phyloP scores from a whole-genome alignment of 2,888 invertebrate species.

The Conomelus anceps region DNA sequence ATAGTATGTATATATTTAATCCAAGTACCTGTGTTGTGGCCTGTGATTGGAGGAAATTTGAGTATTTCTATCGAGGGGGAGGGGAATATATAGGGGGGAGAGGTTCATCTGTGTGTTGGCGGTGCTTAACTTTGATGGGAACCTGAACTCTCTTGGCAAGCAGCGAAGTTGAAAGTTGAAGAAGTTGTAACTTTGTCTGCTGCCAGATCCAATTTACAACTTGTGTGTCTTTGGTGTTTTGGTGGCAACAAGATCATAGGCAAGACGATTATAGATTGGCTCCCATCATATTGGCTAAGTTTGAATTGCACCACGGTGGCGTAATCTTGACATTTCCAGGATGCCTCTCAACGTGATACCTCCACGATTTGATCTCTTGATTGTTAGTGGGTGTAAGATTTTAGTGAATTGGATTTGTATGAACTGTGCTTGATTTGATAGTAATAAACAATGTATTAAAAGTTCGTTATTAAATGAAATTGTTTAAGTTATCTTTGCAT shows the following conservation, averaged over 20 bases:
- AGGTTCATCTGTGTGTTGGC: neutral
- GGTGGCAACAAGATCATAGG: neutral
- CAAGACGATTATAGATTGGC: neutral
- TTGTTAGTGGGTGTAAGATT: neutral
- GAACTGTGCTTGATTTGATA: too few relatives aligned
- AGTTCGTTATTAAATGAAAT: too few relatives aligned
- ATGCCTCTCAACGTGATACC: neutral
- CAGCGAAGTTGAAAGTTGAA: too few relatives aligned
- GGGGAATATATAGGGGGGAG: too few relatives aligned
- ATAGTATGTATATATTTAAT: too few relatives aligned
- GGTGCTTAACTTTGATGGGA: neutral
- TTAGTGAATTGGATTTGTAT: neutral
- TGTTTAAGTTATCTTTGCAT: too few relatives aligned
- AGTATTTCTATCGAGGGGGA: too few relatives aligned
- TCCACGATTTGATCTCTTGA: neutral
- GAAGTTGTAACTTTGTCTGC: neutral
- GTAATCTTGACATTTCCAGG: neutral
- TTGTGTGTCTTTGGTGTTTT: neutral
- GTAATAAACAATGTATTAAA: too few relatives aligned
- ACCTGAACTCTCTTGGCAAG: too few relatives aligned
- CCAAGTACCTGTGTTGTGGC: too few relatives aligned
- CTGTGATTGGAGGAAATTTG: too few relatives aligned
- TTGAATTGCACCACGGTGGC: neutral
- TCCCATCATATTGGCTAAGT: neutral
- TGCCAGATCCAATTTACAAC: neutral